A percentile compares a stretch with the other conserved stretches of the same genome.
Evolutionary conservation across 2,888 invertebrate genomes (phyloP).

Genomic region (Acanthosoma haemorrhoidale): DNA sequence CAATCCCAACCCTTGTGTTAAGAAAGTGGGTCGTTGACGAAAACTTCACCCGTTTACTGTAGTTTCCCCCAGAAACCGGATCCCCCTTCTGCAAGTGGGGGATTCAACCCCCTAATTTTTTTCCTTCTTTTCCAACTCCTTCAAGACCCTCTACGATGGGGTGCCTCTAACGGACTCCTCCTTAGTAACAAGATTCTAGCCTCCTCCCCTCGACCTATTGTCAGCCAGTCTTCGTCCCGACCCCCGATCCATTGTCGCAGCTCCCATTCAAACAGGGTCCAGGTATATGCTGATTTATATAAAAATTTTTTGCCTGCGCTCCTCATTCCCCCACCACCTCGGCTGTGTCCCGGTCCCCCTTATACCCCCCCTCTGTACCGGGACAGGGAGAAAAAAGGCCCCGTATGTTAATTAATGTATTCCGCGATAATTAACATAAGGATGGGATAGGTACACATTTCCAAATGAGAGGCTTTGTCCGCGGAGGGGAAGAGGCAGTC

Average conservation of each 20-base stretch:
- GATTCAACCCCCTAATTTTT: background rate
- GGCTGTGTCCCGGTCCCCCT: background rate
- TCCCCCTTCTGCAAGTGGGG: too few relatives aligned
- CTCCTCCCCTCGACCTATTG: background rate
- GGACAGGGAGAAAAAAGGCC: background rate
- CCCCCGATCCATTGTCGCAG: background rate
- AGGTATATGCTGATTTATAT: constrained; percentile 30
- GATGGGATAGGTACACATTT: background rate
- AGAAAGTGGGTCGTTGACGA: background rate
- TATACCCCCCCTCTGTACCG: background rate
- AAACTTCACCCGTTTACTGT: background rate
- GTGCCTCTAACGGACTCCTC: constrained; percentile 23
- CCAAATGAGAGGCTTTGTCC: background rate
- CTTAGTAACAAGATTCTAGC: constrained; percentile 31
- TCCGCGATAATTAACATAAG: constrained; percentile 28
- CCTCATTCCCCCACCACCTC: background rate
- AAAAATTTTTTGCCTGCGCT: constrained; percentile 22
- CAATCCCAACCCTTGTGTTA: too few relatives aligned
- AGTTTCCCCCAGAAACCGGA: background rate
- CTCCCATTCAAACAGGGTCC: background rate
- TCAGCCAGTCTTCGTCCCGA: background rate
- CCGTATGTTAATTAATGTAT: constrained; percentile 21
- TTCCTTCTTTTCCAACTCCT: background rate
- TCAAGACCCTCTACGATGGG: background rate
- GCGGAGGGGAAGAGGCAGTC: background rate